phyloP scores from a whole-genome alignment of 2,797 vertebrate genomes.

The Acropternis orthonyx region DNA sequence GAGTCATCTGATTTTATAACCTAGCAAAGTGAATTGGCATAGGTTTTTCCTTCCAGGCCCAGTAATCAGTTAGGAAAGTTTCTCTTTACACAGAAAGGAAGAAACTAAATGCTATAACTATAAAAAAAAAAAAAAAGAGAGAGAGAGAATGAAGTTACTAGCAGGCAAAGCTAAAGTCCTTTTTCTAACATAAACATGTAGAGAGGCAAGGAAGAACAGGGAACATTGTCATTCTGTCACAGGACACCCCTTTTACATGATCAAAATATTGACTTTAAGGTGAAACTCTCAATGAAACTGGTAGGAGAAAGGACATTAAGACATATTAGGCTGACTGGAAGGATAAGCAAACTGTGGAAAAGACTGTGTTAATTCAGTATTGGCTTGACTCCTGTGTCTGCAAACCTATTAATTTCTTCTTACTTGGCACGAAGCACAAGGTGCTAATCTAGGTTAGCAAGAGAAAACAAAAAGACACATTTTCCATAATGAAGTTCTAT shows the following conservation, averaged over 20 bases:
- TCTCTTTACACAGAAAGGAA: neutral
- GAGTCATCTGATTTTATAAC: neutral
- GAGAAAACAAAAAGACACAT: neutral
- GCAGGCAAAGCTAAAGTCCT: neutral
- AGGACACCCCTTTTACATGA: neutral
- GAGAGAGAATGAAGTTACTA: neutral
- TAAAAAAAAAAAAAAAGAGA: too few species aligned
- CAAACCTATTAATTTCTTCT: neutral
- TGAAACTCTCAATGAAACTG: neutral
- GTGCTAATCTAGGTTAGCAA: neutral
- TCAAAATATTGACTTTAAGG: neutral
- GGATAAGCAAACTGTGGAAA: neutral
- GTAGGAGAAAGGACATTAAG: neutral
- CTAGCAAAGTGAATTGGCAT: neutral
- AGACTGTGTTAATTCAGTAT: neutral
- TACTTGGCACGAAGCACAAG: neutral
- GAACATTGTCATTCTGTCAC: neutral
- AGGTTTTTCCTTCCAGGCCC: neutral
- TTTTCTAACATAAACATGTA: neutral
- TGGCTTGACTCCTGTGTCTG: neutral
- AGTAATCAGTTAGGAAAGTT: neutral
- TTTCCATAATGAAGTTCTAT: neutral
- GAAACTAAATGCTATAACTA: neutral
- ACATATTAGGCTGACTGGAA: neutral
- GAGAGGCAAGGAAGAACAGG: neutral